A percentile compares a stretch with the other conserved stretches of the same genome.
These are phyloP conservation scores for Ommatoiulus sabulosus DNA, from an alignment of 2,888 invertebrate genomes.

Conservation along the genomic window DNA sequence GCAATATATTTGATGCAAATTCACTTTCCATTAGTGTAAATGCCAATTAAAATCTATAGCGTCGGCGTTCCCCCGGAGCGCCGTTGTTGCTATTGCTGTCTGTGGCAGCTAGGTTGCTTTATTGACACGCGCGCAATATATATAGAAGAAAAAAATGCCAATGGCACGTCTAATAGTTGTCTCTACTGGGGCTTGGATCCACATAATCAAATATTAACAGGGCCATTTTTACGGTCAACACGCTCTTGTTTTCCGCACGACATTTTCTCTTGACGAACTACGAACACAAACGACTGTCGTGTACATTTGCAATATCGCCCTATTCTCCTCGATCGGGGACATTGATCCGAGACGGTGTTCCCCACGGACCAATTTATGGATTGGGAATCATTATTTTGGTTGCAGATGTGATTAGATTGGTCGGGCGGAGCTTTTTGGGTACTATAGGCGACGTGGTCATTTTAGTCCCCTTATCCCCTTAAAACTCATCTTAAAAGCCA, in stretches of 20 bases:
- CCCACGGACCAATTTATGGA: neutral
- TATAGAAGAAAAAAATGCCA: neutral
- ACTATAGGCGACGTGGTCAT: no score
- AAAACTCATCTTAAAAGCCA: no score
- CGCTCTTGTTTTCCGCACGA: constrained; percentile 24
- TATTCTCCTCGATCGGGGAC: neutral
- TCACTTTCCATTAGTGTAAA: constrained; percentile 43
- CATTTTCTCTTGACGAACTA: neutral
- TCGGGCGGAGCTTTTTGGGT: neutral
- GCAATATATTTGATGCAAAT: constrained; percentile 43
- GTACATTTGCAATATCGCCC: neutral
- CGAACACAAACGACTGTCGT: neutral
- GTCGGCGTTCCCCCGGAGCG: constrained; percentile 1
- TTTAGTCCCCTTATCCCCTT: no score
- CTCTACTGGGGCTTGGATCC: constrained; percentile 18
- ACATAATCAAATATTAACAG: constrained; percentile 40
- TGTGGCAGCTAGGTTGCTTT: constrained; percentile 16
- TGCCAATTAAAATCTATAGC: constrained; percentile 29
- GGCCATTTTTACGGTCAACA: constrained; percentile 40
- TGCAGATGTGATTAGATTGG: neutral
- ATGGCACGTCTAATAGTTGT: constrained; percentile 43
- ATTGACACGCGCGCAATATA: constrained; percentile 18
- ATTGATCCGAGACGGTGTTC: neutral
- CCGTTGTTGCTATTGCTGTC: constrained; percentile 38
- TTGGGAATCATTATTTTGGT: constrained; percentile 11